phyloP scores from a whole-genome alignment of 2,888 invertebrate species.

The Aporophyla nigra region DNA sequence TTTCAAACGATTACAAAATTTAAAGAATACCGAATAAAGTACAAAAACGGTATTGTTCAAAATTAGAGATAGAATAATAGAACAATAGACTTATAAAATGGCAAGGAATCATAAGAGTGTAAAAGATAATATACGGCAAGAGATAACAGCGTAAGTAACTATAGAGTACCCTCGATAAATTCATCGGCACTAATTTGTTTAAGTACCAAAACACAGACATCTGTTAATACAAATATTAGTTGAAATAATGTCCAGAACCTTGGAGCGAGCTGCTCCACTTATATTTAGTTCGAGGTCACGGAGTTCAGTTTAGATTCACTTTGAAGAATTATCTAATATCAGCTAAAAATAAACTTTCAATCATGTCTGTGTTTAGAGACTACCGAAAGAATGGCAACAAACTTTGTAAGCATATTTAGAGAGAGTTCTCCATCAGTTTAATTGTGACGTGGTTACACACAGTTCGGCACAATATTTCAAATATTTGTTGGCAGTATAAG shows the following conservation, averaged over 20 bases:
- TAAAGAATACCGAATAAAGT: constrained; percentile 15
- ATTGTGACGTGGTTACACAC: constrained; percentile 8
- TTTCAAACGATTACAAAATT: constrained; percentile 15
- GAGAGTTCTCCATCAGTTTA: constrained; percentile 4
- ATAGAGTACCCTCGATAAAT: constrained; percentile 13
- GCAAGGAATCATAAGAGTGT: constrained; percentile 32
- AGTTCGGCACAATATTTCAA: constrained; percentile 16
- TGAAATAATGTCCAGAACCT: constrained; percentile 27
- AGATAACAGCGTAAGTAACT: constrained; percentile 31
- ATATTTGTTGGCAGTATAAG: constrained; percentile 8
- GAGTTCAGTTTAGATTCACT: constrained; percentile 39
- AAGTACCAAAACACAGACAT: constrained; percentile 37
- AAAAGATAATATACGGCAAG: constrained; percentile 48
- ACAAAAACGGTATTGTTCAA: constrained; percentile 8
- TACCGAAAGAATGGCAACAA: constrained; percentile 23
- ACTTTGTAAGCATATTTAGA: constrained; percentile 33
- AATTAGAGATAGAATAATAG: constrained; percentile 8
- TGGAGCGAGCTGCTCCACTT: constrained; percentile 36
- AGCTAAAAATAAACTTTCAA: constrained; percentile 36
- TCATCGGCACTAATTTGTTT: constrained; percentile 36
- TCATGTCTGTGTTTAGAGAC: constrained; percentile 33
- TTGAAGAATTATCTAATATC: constrained; percentile 47
- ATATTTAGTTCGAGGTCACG: constrained; percentile 50
- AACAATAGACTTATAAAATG: constrained; percentile 6
- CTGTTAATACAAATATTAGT: constrained; percentile 30